Conservation (phyloP, 2,797 vertebrate species). For the Etheostoma nigrum region DNA sequence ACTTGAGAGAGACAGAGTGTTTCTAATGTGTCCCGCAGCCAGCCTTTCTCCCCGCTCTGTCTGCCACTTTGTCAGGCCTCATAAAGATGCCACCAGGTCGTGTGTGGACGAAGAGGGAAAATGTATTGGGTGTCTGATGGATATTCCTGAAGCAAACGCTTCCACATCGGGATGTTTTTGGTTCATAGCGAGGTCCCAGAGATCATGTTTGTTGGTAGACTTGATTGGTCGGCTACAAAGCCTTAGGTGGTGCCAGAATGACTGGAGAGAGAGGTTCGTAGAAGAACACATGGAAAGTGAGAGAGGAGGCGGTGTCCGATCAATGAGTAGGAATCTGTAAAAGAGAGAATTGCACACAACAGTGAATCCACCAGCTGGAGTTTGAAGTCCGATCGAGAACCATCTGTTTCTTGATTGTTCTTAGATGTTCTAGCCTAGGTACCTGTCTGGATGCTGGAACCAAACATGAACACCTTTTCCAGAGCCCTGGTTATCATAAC, state of each 20-base stretch:
- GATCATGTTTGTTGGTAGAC: slow-evolving; percentile 41
- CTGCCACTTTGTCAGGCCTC: slow-evolving; percentile 77
- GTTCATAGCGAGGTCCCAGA: slow-evolving; percentile 27
- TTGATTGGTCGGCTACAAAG: slow-evolving; percentile 2
- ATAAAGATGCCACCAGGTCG: slow-evolving; percentile 78
- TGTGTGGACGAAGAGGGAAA: slow-evolving; percentile 59
- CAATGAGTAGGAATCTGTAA: neutral
- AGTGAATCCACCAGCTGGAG: slow-evolving; percentile 2
- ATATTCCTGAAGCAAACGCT: slow-evolving; percentile 71
- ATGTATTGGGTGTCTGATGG: slow-evolving; percentile 74
- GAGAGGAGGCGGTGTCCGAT: slow-evolving; percentile 8
- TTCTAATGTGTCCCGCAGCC: slow-evolving; percentile 74
- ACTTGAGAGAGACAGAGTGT: slow-evolving; percentile 70
- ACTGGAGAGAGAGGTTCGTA: too few relatives aligned
- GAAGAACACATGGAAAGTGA: slow-evolving; percentile 12
- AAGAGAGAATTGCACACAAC: neutral
- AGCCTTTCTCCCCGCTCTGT: slow-evolving; percentile 40
- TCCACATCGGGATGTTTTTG: slow-evolving; percentile 39
- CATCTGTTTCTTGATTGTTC: slow-evolving; percentile 41
- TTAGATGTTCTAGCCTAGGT: slow-evolving; percentile 39
- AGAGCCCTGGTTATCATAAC: slow-evolving; percentile 6
- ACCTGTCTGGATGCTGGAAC: slow-evolving; percentile 43
- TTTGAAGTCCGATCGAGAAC: neutral
- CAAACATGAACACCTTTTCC: slow-evolving; percentile 32
- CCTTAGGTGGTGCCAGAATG: slow-evolving; percentile 7